phyloP scores from a whole-genome alignment of 2,797 vertebrate genomes.

The Hoplostethus atlanticus region DNA sequence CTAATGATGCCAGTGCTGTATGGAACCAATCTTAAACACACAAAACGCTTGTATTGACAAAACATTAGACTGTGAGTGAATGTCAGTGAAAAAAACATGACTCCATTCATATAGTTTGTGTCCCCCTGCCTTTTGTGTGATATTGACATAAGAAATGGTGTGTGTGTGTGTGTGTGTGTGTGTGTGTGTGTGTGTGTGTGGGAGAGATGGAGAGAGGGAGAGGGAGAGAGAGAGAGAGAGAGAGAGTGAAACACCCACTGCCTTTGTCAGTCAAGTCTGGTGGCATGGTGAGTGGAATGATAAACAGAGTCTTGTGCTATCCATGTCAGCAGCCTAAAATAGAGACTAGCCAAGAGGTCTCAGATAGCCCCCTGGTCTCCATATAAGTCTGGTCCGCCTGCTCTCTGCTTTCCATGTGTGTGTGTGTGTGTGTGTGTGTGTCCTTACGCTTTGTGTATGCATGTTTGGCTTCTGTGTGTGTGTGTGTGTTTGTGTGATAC shows the following conservation, averaged over 20 bases:
- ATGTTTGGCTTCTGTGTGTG: conserved; percentile 21
- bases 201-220: background rate
- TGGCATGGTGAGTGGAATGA: conserved; percentile 86
- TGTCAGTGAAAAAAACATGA: background rate
- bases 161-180: background rate
- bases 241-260: conserved; percentile 52
- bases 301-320: conserved; percentile 87
- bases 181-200: background rate
- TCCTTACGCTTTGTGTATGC: conserved; percentile 11
- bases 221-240: conserved; percentile 9
- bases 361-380: conserved; percentile 79
- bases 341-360: conserved; percentile 83
- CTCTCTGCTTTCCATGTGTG: conserved; percentile 55
- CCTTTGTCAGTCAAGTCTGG: conserved; percentile 69
- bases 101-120: background rate
- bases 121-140: background rate
- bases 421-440: conserved; percentile 37
- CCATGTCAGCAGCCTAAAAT: conserved; percentile 90
- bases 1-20: too few species aligned
- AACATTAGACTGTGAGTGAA: too few species aligned
- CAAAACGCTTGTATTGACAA: too few species aligned
- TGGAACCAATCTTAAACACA: too few species aligned
- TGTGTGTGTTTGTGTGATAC: conserved; percentile 17
- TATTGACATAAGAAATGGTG: background rate
- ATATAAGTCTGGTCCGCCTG: conserved; percentile 88